phyloP scores from a whole-genome alignment of 2,113 vertebrate genomes.

The Phalacrocorax brasilianus region DNA sequence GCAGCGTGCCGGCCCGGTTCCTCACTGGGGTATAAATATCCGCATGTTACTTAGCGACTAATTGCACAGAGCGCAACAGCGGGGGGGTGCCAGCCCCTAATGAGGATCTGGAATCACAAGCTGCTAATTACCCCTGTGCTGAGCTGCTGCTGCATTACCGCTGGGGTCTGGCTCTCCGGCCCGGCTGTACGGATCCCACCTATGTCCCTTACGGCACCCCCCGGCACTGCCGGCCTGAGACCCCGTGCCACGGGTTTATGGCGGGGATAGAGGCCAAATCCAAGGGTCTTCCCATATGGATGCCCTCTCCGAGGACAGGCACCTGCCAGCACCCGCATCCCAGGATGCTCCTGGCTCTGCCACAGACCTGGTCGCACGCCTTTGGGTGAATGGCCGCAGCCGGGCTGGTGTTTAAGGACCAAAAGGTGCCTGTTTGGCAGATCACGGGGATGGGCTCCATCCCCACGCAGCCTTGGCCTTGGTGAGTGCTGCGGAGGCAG shows the following conservation, averaged over 20 bases:
- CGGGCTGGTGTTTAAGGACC: rapidly evolving
- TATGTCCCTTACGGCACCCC: rapidly evolving
- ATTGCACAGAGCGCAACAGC: slow-evolving; percentile 39
- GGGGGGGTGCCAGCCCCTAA: slow-evolving; percentile 29
- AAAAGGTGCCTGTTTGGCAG: rapidly evolving
- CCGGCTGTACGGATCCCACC: rapidly evolving
- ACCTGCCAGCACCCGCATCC: rapidly evolving
- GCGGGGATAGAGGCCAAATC: neutral
- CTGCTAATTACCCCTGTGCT: slow-evolving; percentile 50
- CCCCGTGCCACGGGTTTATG: rapidly evolving
- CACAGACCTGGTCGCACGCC: rapidly evolving
- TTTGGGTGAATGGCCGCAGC: no score
- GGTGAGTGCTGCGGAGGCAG: rapidly evolving
- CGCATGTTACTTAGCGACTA: slow-evolving; percentile 61
- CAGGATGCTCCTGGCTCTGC: rapidly evolving
- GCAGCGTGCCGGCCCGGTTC: neutral
- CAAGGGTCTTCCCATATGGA: rapidly evolving
- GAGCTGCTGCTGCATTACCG: neutral
- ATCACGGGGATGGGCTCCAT: rapidly evolving
- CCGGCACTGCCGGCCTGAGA: rapidly evolving
- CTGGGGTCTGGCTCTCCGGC: neutral
- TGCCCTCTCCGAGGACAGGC: rapidly evolving
- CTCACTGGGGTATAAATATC: slow-evolving; percentile 55
- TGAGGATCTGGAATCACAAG: slow-evolving; percentile 39
- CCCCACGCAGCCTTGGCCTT: neutral